These are phyloP conservation scores for Sus cebifrons DNA, from an alignment of 2,797 vertebrate species.

Conservation along the genomic window DNA sequence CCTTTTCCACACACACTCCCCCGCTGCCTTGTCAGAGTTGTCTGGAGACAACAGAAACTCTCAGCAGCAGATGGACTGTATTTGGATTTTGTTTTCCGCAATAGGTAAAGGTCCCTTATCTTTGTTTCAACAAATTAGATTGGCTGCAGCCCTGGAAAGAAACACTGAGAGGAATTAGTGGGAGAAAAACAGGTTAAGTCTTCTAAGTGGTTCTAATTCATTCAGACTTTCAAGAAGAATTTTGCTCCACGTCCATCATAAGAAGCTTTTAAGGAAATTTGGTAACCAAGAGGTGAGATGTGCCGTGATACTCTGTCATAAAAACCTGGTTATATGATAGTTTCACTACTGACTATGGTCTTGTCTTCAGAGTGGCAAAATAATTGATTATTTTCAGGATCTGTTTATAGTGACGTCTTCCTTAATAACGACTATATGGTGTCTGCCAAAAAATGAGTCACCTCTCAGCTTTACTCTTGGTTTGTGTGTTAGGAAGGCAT, in stretches of 20 bases:
- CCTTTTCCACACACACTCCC: fast-evolving
- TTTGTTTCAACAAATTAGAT: constrained; percentile 51
- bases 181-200: background rate
- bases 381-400: background rate
- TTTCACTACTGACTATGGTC: background rate
- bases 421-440: background rate
- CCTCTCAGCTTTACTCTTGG: constrained; percentile 40
- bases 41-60: background rate
- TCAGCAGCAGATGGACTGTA: background rate
- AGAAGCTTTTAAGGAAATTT: constrained; percentile 47
- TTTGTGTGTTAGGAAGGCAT: constrained; percentile 38
- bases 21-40: background rate
- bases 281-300: background rate
- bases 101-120: background rate
- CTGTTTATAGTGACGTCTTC: constrained; percentile 10
- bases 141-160: background rate
- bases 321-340: background rate
- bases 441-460: background rate
- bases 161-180: background rate
- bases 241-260: constrained; percentile 31
- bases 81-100: background rate
- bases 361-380: background rate
- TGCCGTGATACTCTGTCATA: background rate
- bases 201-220: constrained; percentile 17
- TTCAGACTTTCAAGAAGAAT: constrained; percentile 53